Evolutionary conservation across 2,888 invertebrate genomes (phyloP).

Genomic region (Agriotes lineatus): DNA sequence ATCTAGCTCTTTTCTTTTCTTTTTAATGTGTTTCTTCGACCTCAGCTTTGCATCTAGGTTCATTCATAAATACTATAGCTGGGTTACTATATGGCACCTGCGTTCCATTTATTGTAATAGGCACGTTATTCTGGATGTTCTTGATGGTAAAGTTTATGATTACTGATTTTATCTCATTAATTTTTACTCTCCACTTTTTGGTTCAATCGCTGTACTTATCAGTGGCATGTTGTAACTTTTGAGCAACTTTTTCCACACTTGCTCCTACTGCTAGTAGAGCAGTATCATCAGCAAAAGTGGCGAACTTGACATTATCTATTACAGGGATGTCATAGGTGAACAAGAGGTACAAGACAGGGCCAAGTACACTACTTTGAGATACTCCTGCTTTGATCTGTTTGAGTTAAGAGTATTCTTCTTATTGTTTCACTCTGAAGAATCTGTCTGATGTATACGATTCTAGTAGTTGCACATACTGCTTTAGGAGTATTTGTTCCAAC

Average conservation of each 20-base stretch:
- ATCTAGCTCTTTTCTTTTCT: background rate
- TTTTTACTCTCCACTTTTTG: conserved; percentile 49
- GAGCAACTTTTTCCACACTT: conserved; percentile 10
- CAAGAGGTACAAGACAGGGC: conserved; percentile 7
- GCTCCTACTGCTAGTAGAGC: conserved; percentile 29
- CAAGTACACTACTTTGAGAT: conserved; percentile 9
- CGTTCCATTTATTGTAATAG: background rate
- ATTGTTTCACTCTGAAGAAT: background rate
- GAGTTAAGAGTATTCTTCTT: background rate
- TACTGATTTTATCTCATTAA: conserved; percentile 47
- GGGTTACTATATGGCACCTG: conserved; percentile 33
- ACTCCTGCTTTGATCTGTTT: background rate
- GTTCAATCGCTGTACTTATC: conserved; percentile 42
- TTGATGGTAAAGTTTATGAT: conserved; percentile 49
- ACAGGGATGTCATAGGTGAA: background rate
- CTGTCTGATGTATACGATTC: conserved; percentile 1
- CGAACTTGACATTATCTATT: background rate
- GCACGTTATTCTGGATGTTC: conserved; percentile 9
- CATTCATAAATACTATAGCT: conserved; percentile 31
- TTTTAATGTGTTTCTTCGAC: conserved; percentile 24
- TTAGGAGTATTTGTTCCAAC: background rate
- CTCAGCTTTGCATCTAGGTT: conserved; percentile 32
- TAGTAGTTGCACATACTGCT: background rate
- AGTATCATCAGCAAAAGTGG: conserved; percentile 47
- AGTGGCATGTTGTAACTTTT: conserved; percentile 32